These are phyloP conservation scores for Halocynthia aurantium DNA, from an alignment of 23 tunicate genomes.

Conservation along the genomic window DNA sequence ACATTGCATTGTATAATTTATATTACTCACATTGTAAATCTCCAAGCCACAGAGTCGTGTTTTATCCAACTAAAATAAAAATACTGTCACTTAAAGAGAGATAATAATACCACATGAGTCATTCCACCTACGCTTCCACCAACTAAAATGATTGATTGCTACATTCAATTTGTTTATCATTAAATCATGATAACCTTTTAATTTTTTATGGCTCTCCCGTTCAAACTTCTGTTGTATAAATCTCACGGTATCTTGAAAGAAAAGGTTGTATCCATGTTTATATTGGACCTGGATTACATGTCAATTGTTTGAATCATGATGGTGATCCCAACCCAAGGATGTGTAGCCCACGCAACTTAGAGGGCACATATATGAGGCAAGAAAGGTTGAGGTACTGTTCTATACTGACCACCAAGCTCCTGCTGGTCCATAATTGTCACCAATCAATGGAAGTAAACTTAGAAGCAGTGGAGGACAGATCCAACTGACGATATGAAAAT, in stretches of 20 bases:
- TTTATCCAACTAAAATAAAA: slow-evolving; percentile 69
- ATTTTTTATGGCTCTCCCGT: no score
- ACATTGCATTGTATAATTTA: neutral
- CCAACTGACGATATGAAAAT: slow-evolving; percentile 70
- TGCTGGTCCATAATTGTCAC: slow-evolving; percentile 93
- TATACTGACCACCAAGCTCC: slow-evolving; percentile 87
- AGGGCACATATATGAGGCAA: no score
- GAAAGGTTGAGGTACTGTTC: neutral
- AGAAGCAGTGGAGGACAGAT: slow-evolving; percentile 50
- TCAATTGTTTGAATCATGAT: neutral
- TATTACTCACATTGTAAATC: slow-evolving; percentile 55
- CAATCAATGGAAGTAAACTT: slow-evolving; percentile 78
- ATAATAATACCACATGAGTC: no score
- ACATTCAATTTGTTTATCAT: no score
- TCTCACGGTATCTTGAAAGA: no score
- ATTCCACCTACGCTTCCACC: no score
- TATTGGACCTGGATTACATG: no score
- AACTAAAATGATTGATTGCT: no score
- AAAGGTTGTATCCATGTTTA: no score
- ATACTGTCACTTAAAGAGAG: neutral
- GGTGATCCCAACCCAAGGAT: neutral
- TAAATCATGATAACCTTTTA: no score
- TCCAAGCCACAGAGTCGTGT: slow-evolving; percentile 66
- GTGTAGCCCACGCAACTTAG: no score
- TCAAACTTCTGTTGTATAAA: no score